Evolutionary conservation across 2,797 vertebrate genomes (phyloP), one percentile per base, ranked within the genome.

Genomic region (Aplochiton taeniatus): DNA sequence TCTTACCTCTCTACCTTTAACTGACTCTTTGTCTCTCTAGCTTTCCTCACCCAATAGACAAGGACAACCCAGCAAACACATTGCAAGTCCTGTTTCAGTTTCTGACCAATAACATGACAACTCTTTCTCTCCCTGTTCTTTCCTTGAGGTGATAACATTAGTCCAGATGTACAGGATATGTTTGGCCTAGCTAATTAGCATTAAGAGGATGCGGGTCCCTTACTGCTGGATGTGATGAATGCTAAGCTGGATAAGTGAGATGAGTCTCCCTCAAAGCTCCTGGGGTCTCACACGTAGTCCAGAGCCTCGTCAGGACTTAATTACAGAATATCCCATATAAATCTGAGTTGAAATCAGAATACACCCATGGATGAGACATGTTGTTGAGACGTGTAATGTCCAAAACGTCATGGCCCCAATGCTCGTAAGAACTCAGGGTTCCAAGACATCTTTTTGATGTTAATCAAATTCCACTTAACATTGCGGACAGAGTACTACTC

Each of bases 271-370:
- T 55, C 73, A 64, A 72, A 69, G 65, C 78, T 78, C 73, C 56
- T 59, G 52, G 69, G 72, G 62, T 79, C 68, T 75, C 59, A 45
- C 13, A 56, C 72, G 56, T 48, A 63, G 48, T 73, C 45, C 66
- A 62, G 70, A 79, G 72, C 70, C 82, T 76, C 66, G 73, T 57
- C 62, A 67, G 59, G 46, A 75, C 72, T 69, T 78, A 77, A 83
- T 86, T 73, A 81, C 72, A 61, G 31, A 76, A 75, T 65, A 45
- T 69, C 67, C 60, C 13, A 55, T 17, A 68, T 63, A 77, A n/a
- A 58, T 81, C 75, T 64, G 8, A 52, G 68, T 60, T 31, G 3
- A 31, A 31, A 31, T 31, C 31, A 31, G 31, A 3, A 31, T 31
- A 31, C 31, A 31, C 2, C 6, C 6, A 31, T 31, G 31, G 31